These are phyloP conservation scores for Camponotus vicinus DNA, from an alignment of 1,140 invertebrate genomes.

Conservation along the genomic window DNA sequence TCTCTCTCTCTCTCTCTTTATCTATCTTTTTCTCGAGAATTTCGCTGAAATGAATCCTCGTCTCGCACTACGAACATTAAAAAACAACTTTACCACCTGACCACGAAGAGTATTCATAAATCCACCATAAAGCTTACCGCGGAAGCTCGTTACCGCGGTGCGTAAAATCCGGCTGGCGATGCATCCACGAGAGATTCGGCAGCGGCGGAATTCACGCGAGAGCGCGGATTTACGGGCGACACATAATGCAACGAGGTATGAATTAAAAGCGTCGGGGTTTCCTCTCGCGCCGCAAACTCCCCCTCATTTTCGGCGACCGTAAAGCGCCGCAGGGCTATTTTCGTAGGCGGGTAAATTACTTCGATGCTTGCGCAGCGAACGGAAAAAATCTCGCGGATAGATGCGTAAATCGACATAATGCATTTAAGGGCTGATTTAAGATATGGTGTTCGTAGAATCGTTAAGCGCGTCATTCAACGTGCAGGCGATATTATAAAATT, in stretches of 20 bases:
- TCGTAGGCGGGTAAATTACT: constrained; percentile 41
- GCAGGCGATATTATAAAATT: neutral
- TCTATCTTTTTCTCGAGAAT: neutral
- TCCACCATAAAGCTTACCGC: constrained; percentile 57
- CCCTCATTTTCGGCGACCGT: constrained; percentile 30
- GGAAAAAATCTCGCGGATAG: constrained; percentile 16
- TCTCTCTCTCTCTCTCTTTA: neutral
- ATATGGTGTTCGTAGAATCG: constrained; percentile 10
- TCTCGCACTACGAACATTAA: constrained; percentile 27
- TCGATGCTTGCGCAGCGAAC: neutral
- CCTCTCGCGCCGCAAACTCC: neutral
- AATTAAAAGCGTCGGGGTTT: constrained; percentile 24
- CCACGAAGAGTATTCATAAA: constrained; percentile 61
- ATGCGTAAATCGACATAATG: constrained; percentile 23
- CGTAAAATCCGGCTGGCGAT: constrained; percentile 55
- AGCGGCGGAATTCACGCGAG: neutral
- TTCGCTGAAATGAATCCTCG: constrained; percentile 56
- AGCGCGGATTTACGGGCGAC: constrained; percentile 54
- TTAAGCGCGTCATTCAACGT: neutral
- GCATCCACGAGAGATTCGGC: constrained; percentile 16
- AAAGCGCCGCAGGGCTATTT: constrained; percentile 41
- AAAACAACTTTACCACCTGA: constrained; percentile 72
- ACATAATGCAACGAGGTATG: constrained; percentile 53
- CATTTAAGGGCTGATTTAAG: constrained; percentile 19
- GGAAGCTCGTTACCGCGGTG: constrained; percentile 61